Conservation (phyloP, 1,140 invertebrate species). For the Drosophila bocqueti region DNA sequence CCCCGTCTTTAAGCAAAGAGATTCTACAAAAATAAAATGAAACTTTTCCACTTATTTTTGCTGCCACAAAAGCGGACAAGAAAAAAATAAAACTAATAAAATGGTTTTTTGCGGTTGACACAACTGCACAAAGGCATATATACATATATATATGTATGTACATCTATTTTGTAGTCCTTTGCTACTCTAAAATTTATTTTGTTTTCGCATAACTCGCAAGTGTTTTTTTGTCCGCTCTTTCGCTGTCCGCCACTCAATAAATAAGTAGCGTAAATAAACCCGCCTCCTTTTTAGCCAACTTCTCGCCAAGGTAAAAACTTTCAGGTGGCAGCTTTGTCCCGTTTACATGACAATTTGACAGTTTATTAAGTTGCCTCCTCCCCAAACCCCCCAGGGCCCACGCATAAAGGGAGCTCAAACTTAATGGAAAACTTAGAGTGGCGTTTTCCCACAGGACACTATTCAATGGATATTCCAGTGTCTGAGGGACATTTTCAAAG, state of each 20-base stretch:
- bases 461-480: conserved; percentile 24
- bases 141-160: too few relatives aligned
- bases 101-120: conserved; percentile 54
- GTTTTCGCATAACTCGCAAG: conserved; percentile 73
- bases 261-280: conserved; percentile 75
- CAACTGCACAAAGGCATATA: conserved; percentile 24
- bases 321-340: conserved; percentile 59
- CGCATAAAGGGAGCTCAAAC: neutral
- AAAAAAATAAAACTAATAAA: conserved; percentile 32
- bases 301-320: conserved; percentile 46
- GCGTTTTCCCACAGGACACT: conserved; percentile 2
- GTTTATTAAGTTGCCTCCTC: conserved; percentile 46
- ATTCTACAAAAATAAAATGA: conserved; percentile 56
- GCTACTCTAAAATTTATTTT: conserved; percentile 76
- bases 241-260: conserved; percentile 62
- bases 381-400: neutral
- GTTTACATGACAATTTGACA: conserved; percentile 77
- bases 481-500: neutral
- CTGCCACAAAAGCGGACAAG: conserved; percentile 24
- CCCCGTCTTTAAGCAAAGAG: conserved; percentile 58
- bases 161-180: conserved; percentile 24
- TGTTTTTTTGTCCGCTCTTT: conserved; percentile 37
- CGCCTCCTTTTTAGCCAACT: conserved; percentile 26
- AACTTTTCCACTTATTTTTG: conserved; percentile 81
- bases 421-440: conserved; percentile 32